These are phyloP conservation scores for Coilia nasus DNA, from an alignment of 2,797 vertebrate genomes.

Conservation along the genomic window DNA sequence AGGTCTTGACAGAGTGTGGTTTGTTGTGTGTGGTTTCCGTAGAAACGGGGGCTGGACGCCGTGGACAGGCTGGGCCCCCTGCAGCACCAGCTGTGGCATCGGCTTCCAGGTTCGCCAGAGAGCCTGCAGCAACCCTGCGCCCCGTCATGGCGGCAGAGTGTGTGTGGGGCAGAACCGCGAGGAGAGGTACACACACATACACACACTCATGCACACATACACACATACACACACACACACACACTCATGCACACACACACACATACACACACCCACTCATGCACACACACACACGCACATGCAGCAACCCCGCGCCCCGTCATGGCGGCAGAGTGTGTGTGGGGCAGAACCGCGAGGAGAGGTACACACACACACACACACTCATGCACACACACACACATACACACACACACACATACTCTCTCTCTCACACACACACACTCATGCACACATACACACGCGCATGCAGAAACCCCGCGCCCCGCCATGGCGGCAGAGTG, in stretches of 20 bases:
- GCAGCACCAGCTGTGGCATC: conserved; percentile 95
- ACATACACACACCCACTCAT: too few relatives aligned
- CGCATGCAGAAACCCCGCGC: conserved; percentile 95
- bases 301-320: conserved; percentile 93
- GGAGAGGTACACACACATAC: too few relatives aligned
- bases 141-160: too few relatives aligned
- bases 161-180: too few relatives aligned
- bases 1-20: conserved; percentile 3
- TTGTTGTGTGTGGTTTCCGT: conserved; percentile 52
- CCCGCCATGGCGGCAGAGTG: conserved; percentile 91
- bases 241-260: conserved; percentile 79
- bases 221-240: too few relatives aligned
- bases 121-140: conserved; percentile 79
- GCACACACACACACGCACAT: conserved; percentile 68
- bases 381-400: neutral
- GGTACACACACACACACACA: conserved; percentile 66
- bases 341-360: conserved; percentile 95
- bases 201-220: too few relatives aligned
- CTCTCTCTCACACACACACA: neutral
- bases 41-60: conserved; percentile 98
- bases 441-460: too few relatives aligned
- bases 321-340: conserved; percentile 94
- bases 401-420: conserved; percentile 47
- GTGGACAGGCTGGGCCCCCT: conserved; percentile 94
- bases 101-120: conserved; percentile 97